Evolutionary conservation across 37 sponge, comb jelly and placozoan species (phyloP).

Genomic region (Beroe ovata): DNA sequence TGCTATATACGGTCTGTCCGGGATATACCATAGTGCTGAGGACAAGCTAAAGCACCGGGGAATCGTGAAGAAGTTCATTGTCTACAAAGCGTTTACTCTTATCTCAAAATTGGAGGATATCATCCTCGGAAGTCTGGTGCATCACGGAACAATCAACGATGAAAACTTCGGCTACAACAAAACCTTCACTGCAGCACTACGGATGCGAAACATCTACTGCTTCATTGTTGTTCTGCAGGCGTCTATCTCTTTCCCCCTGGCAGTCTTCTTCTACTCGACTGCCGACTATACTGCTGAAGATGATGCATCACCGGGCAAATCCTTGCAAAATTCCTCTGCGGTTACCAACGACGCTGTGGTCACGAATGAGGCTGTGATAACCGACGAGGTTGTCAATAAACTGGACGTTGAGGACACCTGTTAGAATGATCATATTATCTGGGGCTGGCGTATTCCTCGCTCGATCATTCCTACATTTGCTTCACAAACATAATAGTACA

Average conservation of each 20-base stretch:
- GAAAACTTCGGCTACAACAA: slow-evolving; percentile 29
- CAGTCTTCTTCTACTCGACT: not conserved
- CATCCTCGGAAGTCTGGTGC: not conserved
- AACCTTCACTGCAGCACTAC: not conserved
- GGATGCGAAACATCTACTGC: not conserved
- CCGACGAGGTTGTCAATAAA: no score
- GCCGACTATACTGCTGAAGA: not conserved
- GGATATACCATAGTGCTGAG: slow-evolving; percentile 30
- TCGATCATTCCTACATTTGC: no score
- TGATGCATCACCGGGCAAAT: no score
- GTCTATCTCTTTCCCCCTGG: not conserved
- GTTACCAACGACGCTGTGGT: no score
- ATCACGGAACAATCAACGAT: not conserved
- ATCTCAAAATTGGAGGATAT: not conserved
- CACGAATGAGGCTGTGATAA: no score
- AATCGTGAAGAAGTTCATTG: slow-evolving; percentile 11
- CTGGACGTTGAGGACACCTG: no score
- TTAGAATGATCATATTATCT: no score
- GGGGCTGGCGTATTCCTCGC: no score
- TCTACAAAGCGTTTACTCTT: slow-evolving; percentile 19
- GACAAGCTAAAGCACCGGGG: slow-evolving; percentile 5
- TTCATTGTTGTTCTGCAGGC: not conserved
- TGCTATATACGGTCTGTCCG: slow-evolving; percentile 26
- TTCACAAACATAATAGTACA: no score
- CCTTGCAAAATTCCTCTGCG: no score